Evolutionary conservation across 2,113 vertebrate genomes (phyloP).

Genomic region (Osmerus mordax): DNA sequence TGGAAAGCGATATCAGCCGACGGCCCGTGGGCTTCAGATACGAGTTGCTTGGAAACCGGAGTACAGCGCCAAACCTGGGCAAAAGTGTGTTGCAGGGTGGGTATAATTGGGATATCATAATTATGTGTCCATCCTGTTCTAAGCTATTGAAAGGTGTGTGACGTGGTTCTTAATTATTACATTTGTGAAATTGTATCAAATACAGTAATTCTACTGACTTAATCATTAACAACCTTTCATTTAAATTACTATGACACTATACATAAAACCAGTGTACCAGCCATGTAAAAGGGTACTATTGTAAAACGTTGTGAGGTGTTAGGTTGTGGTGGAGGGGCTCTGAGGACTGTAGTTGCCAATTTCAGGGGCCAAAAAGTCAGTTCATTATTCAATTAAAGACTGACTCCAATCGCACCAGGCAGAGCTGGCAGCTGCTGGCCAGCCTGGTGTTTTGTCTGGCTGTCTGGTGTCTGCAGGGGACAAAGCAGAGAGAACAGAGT

Average conservation of each 20-base stretch:
- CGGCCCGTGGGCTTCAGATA: slow-evolving; percentile 74
- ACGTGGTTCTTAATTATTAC: too few relatives aligned
- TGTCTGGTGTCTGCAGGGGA: slow-evolving; percentile 57
- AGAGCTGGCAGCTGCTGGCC: slow-evolving; percentile 56
- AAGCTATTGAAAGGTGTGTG: too few relatives aligned
- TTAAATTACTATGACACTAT: too few relatives aligned
- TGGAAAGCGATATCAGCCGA: slow-evolving; percentile 61
- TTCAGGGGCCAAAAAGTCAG: not conserved
- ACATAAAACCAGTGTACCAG: not conserved
- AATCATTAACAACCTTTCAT: too few relatives aligned
- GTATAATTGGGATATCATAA: not conserved
- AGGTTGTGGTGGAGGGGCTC: not conserved
- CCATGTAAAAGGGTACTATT: not conserved
- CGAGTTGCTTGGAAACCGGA: slow-evolving; percentile 70
- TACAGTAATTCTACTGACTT: too few relatives aligned
- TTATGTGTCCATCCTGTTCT: not conserved
- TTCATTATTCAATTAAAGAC: slow-evolving; percentile 31
- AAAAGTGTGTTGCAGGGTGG: slow-evolving; percentile 58
- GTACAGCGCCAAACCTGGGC: slow-evolving; percentile 23
- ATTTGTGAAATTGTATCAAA: too few relatives aligned
- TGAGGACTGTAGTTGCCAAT: not conserved
- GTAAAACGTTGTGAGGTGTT: not conserved
- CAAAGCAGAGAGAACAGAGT: slow-evolving; percentile 51
- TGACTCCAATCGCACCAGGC: slow-evolving; percentile 11
- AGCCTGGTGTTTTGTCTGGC: slow-evolving; percentile 48